These are phyloP conservation scores for Cepaea nemoralis DNA, from an alignment of 1,140 invertebrate species.

Conservation along the genomic window DNA sequence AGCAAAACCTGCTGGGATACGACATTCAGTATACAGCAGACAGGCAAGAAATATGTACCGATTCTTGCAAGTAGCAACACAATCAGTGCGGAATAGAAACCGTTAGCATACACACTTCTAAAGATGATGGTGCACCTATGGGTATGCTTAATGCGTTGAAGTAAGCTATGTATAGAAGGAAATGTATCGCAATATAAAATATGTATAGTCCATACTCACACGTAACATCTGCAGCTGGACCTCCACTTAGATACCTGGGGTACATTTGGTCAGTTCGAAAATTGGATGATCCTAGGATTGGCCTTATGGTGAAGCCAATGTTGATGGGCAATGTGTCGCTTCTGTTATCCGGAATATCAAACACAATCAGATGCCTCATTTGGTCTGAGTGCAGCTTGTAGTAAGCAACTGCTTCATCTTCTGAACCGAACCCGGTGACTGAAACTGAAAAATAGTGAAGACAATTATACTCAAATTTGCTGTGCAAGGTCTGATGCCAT, in stretches of 20 bases:
- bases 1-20: no score
- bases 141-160: no score
- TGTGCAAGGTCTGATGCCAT: no score
- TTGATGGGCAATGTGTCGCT: background rate
- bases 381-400: background rate
- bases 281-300: background rate
- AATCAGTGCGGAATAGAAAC: no score
- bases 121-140: no score
- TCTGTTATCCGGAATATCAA: background rate
- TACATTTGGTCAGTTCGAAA: conserved; percentile 4
- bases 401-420: background rate
- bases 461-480: no score
- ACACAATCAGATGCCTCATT: conserved; percentile 11
- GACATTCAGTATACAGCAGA: no score
- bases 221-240: background rate
- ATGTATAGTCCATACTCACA: background rate
- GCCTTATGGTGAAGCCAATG: background rate
- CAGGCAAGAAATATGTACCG: no score
- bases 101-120: no score
- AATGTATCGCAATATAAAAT: no score
- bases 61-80: no score
- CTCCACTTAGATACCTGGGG: background rate
- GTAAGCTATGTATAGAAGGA: no score
- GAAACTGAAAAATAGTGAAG: background rate
- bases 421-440: background rate